Conservation (phyloP, 2,888 invertebrate genomes). For the Spisula subtruncata region DNA sequence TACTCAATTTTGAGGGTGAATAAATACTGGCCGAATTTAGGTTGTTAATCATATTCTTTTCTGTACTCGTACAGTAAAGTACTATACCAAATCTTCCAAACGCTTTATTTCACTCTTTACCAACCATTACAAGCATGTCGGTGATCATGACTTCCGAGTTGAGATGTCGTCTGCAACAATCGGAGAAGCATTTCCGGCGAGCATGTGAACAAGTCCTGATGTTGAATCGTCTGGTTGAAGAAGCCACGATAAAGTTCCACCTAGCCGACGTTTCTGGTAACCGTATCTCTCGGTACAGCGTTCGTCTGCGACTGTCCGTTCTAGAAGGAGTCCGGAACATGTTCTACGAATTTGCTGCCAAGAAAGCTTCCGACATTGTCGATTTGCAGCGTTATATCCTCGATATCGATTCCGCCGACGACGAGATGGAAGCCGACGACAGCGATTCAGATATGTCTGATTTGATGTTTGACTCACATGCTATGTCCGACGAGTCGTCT, state of each 20-base stretch:
- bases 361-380: slow-evolving; percentile 64
- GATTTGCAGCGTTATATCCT: slow-evolving; percentile 59
- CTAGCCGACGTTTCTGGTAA: slow-evolving; percentile 48
- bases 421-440: slow-evolving; percentile 35
- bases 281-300: slow-evolving; percentile 59
- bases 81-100: neutral
- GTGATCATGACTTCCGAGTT: slow-evolving; percentile 48
- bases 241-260: slow-evolving; percentile 40
- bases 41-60: neutral
- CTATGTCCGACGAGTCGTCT: slow-evolving; percentile 39
- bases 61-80: slow-evolving; percentile 32
- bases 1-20: neutral
- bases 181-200: slow-evolving; percentile 58
- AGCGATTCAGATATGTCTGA: slow-evolving; percentile 55
- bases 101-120: neutral
- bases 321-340: slow-evolving; percentile 66
- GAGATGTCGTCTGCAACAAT: slow-evolving; percentile 31
- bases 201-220: slow-evolving; percentile 66
- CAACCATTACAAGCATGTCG: slow-evolving; percentile 28
- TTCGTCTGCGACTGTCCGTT: slow-evolving; percentile 63
- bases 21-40: neutral
- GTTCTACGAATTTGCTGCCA: slow-evolving; percentile 69
- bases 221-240: slow-evolving; percentile 58
- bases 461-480: slow-evolving; percentile 29
- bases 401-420: slow-evolving; percentile 9